These are phyloP conservation scores for Brachyrhaphis roseni DNA, from an alignment of 2,797 vertebrate genomes.

Conservation along the genomic window DNA sequence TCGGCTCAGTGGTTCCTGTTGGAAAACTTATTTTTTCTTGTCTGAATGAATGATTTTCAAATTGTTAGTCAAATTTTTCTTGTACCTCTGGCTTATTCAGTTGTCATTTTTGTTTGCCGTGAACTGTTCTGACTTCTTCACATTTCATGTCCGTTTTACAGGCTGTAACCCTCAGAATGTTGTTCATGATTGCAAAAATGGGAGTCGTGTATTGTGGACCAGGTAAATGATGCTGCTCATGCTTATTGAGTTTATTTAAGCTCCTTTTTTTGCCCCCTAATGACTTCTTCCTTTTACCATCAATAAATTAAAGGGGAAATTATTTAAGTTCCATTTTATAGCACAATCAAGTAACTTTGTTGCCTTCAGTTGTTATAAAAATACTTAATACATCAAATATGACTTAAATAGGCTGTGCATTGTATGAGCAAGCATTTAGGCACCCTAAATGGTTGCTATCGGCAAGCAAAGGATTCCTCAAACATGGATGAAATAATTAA, in stretches of 20 bases:
- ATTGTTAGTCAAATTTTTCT: fast-evolving
- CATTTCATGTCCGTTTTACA: conserved; percentile 9
- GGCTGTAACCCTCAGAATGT: not conserved
- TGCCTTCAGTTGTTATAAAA: not conserved
- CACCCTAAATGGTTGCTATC: no score
- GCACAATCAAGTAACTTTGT: not conserved
- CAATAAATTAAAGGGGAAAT: not conserved
- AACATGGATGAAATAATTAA: no score
- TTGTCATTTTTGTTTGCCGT: not conserved
- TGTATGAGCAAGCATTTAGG: no score
- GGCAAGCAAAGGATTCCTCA: no score
- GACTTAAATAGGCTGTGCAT: not conserved
- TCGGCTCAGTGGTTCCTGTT: not conserved
- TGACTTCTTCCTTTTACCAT: not conserved
- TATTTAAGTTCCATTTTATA: not conserved
- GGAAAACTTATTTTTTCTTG: not conserved
- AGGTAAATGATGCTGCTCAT: conserved; percentile 32
- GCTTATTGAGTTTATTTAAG: not conserved
- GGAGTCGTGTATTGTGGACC: conserved; percentile 20
- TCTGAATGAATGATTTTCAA: not conserved
- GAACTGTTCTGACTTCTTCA: not conserved
- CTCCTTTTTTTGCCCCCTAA: not conserved
- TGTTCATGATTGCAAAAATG: fast-evolving
- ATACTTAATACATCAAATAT: not conserved
- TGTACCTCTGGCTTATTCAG: not conserved